Conservation (phyloP, 2,888 invertebrate genomes). For the Meloe dianella region DNA sequence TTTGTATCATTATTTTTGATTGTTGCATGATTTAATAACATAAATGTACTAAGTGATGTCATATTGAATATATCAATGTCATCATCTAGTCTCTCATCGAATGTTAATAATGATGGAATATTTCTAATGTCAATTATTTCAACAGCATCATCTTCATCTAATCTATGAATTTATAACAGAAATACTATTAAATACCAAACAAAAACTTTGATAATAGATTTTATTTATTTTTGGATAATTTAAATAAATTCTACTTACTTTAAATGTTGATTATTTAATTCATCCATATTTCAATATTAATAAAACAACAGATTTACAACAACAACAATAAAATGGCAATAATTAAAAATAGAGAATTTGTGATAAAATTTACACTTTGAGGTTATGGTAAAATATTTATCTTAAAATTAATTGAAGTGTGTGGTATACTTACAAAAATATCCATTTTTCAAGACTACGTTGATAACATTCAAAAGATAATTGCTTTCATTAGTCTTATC, state of each 20-base stretch:
- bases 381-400: background rate
- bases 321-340: background rate
- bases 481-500: background rate
- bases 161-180: too few relatives aligned
- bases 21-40: constrained; percentile 36
- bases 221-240: too few relatives aligned
- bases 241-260: background rate
- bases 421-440: background rate
- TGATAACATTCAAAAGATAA: background rate
- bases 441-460: background rate
- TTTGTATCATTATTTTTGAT: background rate
- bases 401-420: background rate
- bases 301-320: background rate
- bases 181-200: background rate
- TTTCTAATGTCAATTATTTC: constrained; percentile 47
- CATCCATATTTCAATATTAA: constrained; percentile 4
- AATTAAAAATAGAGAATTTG: background rate
- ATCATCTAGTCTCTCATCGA: constrained; percentile 44
- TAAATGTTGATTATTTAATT: constrained; percentile 1
- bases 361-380: background rate
- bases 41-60: constrained; percentile 50
- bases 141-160: constrained; percentile 36
- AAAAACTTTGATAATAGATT: background rate
- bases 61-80: constrained; percentile 47
- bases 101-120: constrained; percentile 42